A percentile compares a stretch with the other conserved stretches of the same genome.
Evolutionary conservation across 2,797 vertebrate genomes (phyloP).

Genomic region (Astyanax mexicanus): DNA sequence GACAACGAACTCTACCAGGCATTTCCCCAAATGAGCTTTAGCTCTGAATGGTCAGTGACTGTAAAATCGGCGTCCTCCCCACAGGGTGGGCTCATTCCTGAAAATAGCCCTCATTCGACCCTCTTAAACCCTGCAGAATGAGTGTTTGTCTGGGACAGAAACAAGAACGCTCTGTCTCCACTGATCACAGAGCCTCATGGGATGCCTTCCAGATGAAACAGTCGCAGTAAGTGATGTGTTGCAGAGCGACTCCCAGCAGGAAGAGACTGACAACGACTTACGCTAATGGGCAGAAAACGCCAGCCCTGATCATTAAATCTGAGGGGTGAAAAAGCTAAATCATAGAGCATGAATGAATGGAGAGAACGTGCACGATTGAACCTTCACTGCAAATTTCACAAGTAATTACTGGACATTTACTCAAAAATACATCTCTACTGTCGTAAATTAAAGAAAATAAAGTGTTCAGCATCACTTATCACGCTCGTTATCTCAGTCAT

Average conservation of each 20-base stretch:
- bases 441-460: too few relatives aligned
- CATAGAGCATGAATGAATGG: neutral
- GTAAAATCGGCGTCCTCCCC: neutral
- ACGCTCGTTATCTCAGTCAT: too few relatives aligned
- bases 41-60: neutral
- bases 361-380: neutral
- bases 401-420: too few relatives aligned
- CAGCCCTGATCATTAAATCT: neutral
- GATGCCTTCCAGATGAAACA: slow-evolving; percentile 29
- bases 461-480: too few relatives aligned
- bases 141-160: slow-evolving; percentile 11
- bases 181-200: neutral
- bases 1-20: neutral
- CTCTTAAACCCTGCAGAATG: neutral
- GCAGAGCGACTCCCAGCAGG: neutral
- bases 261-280: slow-evolving; percentile 9
- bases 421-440: too few relatives aligned
- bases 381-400: neutral
- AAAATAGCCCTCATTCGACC: slow-evolving; percentile 42
- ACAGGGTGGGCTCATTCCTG: slow-evolving; percentile 43
- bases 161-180: slow-evolving; percentile 13
- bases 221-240: slow-evolving; percentile 30
- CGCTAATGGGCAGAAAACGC: neutral
- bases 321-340: neutral
- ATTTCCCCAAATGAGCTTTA: neutral